phyloP scores from a whole-genome alignment of 2,888 invertebrate species.

The Mongoloraphidia duomilia region DNA sequence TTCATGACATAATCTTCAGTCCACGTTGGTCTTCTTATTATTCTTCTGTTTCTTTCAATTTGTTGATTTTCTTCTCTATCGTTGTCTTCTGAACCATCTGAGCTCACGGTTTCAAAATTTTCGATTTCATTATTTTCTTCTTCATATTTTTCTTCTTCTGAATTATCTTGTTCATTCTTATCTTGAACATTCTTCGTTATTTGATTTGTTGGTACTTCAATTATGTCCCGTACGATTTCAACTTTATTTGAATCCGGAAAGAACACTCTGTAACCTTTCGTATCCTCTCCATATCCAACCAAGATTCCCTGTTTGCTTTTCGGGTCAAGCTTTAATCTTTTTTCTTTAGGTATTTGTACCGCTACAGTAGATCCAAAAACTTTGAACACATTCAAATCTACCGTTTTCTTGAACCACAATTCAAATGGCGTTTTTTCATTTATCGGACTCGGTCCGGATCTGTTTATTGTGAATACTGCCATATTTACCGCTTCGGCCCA shows the following conservation, averaged over 20 bases:
- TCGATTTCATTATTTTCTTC: not conserved
- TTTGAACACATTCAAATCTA: not conserved
- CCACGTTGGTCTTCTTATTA: slow-evolving; percentile 2
- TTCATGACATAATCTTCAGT: not conserved
- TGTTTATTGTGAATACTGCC: too few relatives aligned
- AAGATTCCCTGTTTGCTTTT: too few relatives aligned
- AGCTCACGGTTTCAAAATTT: not conserved
- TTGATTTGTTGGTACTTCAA: not conserved
- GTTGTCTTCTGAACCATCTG: too few relatives aligned
- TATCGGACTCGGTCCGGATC: not conserved
- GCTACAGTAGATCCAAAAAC: not conserved
- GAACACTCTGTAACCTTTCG: slow-evolving; percentile 13
- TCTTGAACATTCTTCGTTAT: not conserved
- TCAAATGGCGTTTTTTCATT: too few relatives aligned
- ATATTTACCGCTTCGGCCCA: too few relatives aligned
- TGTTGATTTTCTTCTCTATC: too few relatives aligned
- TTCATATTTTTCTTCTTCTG: not conserved
- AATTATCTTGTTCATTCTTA: not conserved
- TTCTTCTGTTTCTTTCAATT: too few relatives aligned
- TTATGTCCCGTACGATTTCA: not conserved
- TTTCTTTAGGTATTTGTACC: slow-evolving; percentile 4
- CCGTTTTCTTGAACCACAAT: too few relatives aligned
- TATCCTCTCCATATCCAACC: slow-evolving; percentile 22
- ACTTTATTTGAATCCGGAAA: slow-evolving; percentile 8
- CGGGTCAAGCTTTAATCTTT: slow-evolving; percentile 2